Percentiles rank a stretch among this genome's conserved stretches.
Evolutionary conservation across 1,140 invertebrate species (phyloP).

Genomic region (Diorhabda carinulata): DNA sequence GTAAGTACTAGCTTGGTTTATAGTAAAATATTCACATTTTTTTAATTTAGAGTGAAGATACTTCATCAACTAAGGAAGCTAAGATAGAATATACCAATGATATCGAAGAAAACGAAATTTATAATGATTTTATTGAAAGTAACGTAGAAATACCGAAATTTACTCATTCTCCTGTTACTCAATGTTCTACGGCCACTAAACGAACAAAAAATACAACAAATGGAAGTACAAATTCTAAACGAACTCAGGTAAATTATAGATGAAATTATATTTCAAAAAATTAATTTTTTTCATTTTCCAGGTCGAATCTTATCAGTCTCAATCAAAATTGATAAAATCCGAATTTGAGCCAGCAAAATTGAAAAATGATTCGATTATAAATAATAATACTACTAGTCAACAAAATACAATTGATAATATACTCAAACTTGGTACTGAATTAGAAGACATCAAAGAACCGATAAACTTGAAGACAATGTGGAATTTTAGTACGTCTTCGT

Average conservation of each 20-base stretch:
- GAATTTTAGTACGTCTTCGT: conserved; percentile 7
- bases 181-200: conserved; percentile 21
- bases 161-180: conserved; percentile 18
- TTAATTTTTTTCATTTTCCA: not conserved
- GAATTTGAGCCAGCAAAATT: conserved; percentile 15
- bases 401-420: not conserved
- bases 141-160: conserved; percentile 29
- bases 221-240: conserved; percentile 24
- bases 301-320: conserved; percentile 8
- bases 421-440: not conserved
- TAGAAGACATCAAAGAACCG: conserved; percentile 13
- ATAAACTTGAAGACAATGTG: conserved; percentile 14
- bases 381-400: conserved; percentile 1
- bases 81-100: conserved; percentile 37
- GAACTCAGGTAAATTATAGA: conserved; percentile 19
- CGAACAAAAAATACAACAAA: conserved; percentile 23
- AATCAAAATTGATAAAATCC: conserved; percentile 4
- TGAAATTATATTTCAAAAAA: too few relatives aligned
- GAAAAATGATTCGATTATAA: conserved; percentile 12
- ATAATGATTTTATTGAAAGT: conserved; percentile 32
- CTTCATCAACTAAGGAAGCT: conserved; percentile 37
- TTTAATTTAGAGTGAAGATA: conserved; percentile 35
- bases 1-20: conserved; percentile 34
- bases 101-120: conserved; percentile 31
- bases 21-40: conserved; percentile 4